Conservation (phyloP, 2,113 vertebrate species). For the Mohoua ochrocephala region DNA sequence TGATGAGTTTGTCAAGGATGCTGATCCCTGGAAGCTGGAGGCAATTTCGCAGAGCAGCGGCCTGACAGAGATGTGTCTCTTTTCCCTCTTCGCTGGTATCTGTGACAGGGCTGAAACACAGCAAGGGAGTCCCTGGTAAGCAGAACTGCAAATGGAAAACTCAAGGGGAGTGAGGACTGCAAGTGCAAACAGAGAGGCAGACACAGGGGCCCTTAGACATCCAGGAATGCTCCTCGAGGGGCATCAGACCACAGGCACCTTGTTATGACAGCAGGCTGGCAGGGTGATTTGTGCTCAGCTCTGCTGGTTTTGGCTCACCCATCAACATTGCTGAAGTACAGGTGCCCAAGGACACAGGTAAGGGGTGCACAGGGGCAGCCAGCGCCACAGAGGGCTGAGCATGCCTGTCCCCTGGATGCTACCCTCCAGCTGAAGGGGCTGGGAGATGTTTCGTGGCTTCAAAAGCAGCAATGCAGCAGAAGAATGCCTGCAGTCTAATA, state of each 20-base stretch:
- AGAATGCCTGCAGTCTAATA: neutral
- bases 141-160: neutral
- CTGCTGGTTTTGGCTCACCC: neutral
- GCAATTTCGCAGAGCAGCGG: conserved; percentile 1
- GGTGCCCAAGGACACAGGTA: neutral
- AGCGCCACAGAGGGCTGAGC: neutral
- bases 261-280: neutral
- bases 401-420: neutral
- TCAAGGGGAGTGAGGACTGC: neutral
- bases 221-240: neutral
- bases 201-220: neutral
- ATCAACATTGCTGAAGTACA: fast-evolving
- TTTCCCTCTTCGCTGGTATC: conserved; percentile 7
- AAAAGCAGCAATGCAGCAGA: fast-evolving
- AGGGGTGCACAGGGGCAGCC: neutral
- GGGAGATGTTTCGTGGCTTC: neutral
- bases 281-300: neutral
- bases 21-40: conserved; percentile 69
- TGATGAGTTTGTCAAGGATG: conserved; percentile 81
- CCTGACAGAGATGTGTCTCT: neutral
- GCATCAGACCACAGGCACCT: neutral
- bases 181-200: neutral
- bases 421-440: neutral
- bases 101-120: conserved; percentile 32
- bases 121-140: neutral